Percentiles rank a stretch among this genome's conserved stretches.
Evolutionary conservation across 2,113 vertebrate genomes (phyloP).

Genomic region (Psettodes erumei): DNA sequence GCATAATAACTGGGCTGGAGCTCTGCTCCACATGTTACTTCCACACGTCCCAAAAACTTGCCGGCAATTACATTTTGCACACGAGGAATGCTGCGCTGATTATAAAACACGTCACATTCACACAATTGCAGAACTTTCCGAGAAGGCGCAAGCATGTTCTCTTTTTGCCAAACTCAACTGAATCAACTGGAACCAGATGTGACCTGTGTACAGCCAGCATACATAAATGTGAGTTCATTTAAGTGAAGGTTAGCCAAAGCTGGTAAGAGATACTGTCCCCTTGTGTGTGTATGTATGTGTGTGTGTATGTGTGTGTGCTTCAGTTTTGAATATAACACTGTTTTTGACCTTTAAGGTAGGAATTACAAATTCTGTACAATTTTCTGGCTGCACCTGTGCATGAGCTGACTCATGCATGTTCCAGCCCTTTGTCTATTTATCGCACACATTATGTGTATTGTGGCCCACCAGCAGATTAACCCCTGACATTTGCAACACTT

Average conservation of each 20-base stretch:
- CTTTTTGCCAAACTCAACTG: background rate
- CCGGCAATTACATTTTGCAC: conserved; percentile 34
- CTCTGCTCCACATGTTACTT: conserved; percentile 28
- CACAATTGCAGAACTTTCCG: conserved; percentile 16
- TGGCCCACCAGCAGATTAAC: conserved; percentile 41
- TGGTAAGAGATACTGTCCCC: conserved; percentile 11
- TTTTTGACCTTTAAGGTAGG: conserved; percentile 61
- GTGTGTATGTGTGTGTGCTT: background rate
- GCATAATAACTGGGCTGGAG: conserved; percentile 39
- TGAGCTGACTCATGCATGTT: conserved; percentile 7
- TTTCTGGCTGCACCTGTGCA: conserved; percentile 8
- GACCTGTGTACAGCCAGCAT: background rate
- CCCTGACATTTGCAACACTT: conserved; percentile 25
- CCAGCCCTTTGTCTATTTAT: conserved; percentile 5
- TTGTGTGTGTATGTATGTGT: background rate
- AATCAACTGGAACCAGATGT: conserved; percentile 51
- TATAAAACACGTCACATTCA: conserved; percentile 35
- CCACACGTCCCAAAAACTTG: background rate
- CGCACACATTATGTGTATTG: conserved; percentile 19
- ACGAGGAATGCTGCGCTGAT: conserved; percentile 46
- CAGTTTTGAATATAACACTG: conserved; percentile 7
- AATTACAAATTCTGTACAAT: conserved; percentile 41
- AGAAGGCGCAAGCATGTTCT: conserved; percentile 4
- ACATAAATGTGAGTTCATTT: conserved; percentile 8
- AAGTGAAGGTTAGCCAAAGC: conserved; percentile 15